A percentile compares a stretch with the other conserved stretches of the same genome.
Conservation (phyloP, 2,113 vertebrate species). For the Amphilophus citrinellus region DNA sequence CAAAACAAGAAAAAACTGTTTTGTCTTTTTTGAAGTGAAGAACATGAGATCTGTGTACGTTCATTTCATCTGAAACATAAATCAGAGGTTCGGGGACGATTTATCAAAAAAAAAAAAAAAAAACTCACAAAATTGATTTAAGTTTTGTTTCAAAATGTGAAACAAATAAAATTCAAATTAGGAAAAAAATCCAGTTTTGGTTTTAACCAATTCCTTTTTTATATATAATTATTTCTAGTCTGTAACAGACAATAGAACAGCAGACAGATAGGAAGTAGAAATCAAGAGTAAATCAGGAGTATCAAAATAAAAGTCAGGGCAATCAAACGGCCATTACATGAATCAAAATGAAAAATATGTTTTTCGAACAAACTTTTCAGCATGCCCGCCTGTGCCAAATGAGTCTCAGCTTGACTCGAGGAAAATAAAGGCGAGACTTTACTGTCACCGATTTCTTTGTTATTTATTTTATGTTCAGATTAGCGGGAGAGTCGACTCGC, state of each 20-base stretch:
- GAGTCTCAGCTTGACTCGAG: not conserved
- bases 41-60: not conserved
- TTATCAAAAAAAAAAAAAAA: not conserved
- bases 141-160: not conserved
- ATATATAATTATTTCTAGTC: too few relatives aligned
- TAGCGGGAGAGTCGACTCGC: too few relatives aligned
- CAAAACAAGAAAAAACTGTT: not conserved
- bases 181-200: not conserved
- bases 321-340: not conserved
- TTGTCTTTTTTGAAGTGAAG: not conserved
- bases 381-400: too few relatives aligned
- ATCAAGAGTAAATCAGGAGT: not conserved
- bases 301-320: not conserved
- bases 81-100: too few relatives aligned
- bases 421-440: not conserved
- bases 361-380: too few relatives aligned
- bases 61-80: not conserved
- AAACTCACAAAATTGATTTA: rapidly evolving
- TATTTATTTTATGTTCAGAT: not conserved
- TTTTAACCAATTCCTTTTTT: rapidly evolving
- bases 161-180: not conserved
- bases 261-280: not conserved
- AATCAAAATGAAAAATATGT: not conserved
- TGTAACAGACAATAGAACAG: too few relatives aligned
- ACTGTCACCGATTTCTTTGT: not conserved